Evolutionary conservation across 2,113 vertebrate genomes (phyloP), one percentile per base, ranked within the genome.

Genomic region (Garra rufa): DNA sequence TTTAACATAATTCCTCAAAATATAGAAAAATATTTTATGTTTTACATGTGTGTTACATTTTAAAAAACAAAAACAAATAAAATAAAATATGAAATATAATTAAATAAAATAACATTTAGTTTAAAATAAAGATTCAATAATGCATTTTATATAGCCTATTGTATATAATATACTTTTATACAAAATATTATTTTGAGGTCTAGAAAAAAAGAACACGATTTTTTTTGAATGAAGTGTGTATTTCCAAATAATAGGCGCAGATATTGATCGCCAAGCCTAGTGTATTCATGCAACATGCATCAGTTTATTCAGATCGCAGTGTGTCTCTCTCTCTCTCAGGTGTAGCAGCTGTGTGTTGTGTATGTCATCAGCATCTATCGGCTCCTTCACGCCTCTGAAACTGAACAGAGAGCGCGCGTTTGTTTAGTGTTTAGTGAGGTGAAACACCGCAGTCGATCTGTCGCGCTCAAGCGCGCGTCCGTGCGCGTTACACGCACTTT

Each of bases 341-440:
- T 95, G 95, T 89, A 91, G 88, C 93, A 94, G 92, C 92, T 78
- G 89, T 89, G 92, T 91, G 73, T 24, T 77, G 48, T 83, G 83
- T 93, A 89, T 95, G 94, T 95, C 94, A 94, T 90, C 95, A 91
- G 93, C 92, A 90, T 92, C 80, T 87, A 15, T 89, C 86, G 85
- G 94, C 21, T 55, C 70, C 73, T 73, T 76, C 63, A 76, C 83
- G 75, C 75, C 57, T 63, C 70, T 55, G 71, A 9, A 67, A 21
- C 6, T 67, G 14, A 4, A 81, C 34, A 70, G 59, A 67, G 28
- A 13, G 41, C 19, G 65, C n/a, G n/a, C 11, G 41, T 7, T 73
- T 73, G 41, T 73, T 26, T 46, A 14, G 41, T 26, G 11, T 14
- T 44, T 44, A 43, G 11, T 71, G 69, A n/a, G n/a, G n/a, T n/a